A percentile compares a stretch with the other conserved stretches of the same genome.
Evolutionary conservation across 2,888 invertebrate genomes (phyloP).

Genomic region (Netelia fuscicornis): DNA sequence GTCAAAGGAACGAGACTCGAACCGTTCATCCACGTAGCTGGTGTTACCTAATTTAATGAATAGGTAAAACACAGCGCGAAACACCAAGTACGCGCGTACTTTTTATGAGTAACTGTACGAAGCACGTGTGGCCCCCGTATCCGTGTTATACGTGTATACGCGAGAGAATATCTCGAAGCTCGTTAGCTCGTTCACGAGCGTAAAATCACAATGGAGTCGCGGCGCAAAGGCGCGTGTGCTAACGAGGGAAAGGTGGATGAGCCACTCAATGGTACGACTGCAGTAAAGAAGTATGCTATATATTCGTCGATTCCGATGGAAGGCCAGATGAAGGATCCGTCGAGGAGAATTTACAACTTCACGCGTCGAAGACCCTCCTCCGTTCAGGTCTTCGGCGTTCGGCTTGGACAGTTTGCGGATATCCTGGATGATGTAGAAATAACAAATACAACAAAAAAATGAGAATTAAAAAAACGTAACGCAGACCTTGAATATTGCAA

Average conservation of each 20-base stretch:
- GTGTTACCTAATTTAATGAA: slow-evolving; percentile 81
- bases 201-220: slow-evolving; percentile 72
- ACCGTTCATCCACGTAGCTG: slow-evolving; percentile 68
- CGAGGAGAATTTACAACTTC: slow-evolving; percentile 59
- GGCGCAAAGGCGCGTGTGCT: slow-evolving; percentile 58
- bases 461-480: slow-evolving; percentile 3
- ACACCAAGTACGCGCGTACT: slow-evolving; percentile 21
- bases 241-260: slow-evolving; percentile 69
- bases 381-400: neutral
- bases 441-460: neutral
- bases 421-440: slow-evolving; percentile 26
- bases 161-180: slow-evolving; percentile 75
- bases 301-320: slow-evolving; percentile 51
- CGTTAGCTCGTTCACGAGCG: slow-evolving; percentile 75
- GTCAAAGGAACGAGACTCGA: slow-evolving; percentile 30
- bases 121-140: slow-evolving; percentile 40
- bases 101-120: slow-evolving; percentile 15
- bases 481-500: neutral
- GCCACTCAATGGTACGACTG: slow-evolving; percentile 43
- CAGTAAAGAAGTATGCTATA: slow-evolving; percentile 24
- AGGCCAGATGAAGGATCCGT: slow-evolving; percentile 50
- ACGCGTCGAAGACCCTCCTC: slow-evolving; percentile 49
- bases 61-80: slow-evolving; percentile 48
- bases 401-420: slow-evolving; percentile 26
- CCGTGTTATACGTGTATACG: slow-evolving; percentile 65